A percentile compares a stretch with the other conserved stretches of the same genome.
These are phyloP conservation scores for Percopsis transmontana DNA, from an alignment of 2,113 vertebrate species.

Conservation along the genomic window DNA sequence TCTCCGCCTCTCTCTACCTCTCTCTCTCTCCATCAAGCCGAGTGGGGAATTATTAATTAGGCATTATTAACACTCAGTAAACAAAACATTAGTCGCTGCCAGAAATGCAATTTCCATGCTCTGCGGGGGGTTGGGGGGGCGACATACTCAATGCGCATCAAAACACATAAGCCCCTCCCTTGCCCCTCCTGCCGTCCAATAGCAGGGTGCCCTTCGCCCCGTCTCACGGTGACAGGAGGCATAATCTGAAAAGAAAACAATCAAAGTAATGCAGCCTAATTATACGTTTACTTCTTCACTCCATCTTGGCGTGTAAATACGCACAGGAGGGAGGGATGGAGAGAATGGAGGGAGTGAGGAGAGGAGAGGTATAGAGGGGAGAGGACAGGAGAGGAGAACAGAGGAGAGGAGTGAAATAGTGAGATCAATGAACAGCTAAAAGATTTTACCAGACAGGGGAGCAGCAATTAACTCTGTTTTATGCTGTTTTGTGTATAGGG, in stretches of 20 bases:
- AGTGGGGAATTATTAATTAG: constrained; percentile 97
- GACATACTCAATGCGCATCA: constrained; percentile 15
- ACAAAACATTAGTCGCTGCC: constrained; percentile 94
- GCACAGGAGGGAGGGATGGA: constrained; percentile 57
- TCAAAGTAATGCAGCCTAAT: constrained; percentile 85
- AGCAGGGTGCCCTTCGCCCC: constrained; percentile 88
- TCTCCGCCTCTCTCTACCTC: constrained; percentile 23
- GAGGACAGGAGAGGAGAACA: neutral
- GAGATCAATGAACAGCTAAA: constrained; percentile 48
- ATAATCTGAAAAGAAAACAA: constrained; percentile 86
- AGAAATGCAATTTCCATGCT: constrained; percentile 96
- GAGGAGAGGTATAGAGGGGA: constrained; percentile 4
- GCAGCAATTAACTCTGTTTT: constrained; percentile 58
- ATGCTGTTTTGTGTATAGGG: constrained; percentile 40
- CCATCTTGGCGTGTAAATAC: constrained; percentile 79
- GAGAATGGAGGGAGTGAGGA: constrained; percentile 10
- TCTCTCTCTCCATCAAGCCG: constrained; percentile 79
- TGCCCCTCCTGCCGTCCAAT: constrained; percentile 84
- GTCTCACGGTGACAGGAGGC: constrained; percentile 75
- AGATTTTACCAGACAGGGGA: constrained; percentile 44
- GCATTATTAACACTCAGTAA: constrained; percentile 99
- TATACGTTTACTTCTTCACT: constrained; percentile 84
- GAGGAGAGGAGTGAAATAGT: constrained; percentile 27
- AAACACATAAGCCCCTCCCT: constrained; percentile 18
- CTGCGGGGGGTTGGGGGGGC: constrained; percentile 79